Evolutionary conservation across 2,797 vertebrate species (phyloP).

Genomic region (Semaprochilodus insignis): DNA sequence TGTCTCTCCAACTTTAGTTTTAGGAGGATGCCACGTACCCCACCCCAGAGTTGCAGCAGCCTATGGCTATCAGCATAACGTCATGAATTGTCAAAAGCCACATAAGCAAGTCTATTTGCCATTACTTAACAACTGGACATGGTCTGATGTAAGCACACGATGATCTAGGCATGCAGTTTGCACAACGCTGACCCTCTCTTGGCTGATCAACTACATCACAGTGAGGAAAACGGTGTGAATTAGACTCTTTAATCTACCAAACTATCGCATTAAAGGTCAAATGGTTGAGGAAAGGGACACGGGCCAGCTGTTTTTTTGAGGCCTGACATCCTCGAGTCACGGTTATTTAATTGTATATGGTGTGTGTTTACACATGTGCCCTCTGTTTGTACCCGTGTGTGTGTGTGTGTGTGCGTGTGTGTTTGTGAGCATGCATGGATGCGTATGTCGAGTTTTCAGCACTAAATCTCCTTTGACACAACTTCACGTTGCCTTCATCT

Average conservation of each 20-base stretch:
- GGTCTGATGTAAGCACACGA: too few relatives aligned
- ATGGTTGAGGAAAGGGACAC: conserved; percentile 5
- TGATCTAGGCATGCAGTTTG: neutral
- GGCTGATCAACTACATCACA: neutral
- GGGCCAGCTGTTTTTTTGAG: neutral
- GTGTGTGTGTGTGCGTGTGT: conserved; percentile 26
- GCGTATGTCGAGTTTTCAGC: conserved; percentile 31
- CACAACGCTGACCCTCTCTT: neutral
- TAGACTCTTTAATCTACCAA: neutral
- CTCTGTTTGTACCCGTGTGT: conserved; percentile 46
- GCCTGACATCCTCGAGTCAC: conserved; percentile 28
- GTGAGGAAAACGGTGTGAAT: neutral
- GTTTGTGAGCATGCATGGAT: conserved; percentile 32
- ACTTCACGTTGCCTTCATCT: conserved; percentile 29
- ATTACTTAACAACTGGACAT: too few relatives aligned
- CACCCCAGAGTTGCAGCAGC: too few relatives aligned
- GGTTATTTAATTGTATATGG: conserved; percentile 60
- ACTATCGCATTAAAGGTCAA: neutral
- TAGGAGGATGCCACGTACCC: too few relatives aligned
- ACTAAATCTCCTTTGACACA: conserved; percentile 18
- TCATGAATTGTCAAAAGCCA: too few relatives aligned
- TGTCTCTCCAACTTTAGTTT: too few relatives aligned
- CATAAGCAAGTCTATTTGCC: too few relatives aligned
- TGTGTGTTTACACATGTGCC: conserved; percentile 64
- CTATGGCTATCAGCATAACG: too few relatives aligned